Conservation (phyloP, 2,797 vertebrate genomes). For the Argya squamiceps region DNA sequence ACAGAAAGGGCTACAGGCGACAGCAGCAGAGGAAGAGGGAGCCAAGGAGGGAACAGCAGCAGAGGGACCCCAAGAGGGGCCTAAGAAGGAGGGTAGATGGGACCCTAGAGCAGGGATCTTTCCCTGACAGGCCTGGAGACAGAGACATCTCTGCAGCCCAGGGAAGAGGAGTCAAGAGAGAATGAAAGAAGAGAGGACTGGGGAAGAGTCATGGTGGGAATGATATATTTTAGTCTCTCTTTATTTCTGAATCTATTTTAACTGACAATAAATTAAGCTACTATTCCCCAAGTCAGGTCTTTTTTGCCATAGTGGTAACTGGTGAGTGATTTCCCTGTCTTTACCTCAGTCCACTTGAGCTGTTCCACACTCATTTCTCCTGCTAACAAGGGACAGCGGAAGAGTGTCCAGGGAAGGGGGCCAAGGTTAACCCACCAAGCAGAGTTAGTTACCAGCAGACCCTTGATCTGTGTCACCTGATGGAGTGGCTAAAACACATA, state of each 20-base stretch:
- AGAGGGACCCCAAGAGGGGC: background rate
- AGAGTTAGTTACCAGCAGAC: background rate
- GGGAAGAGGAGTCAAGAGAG: fast-evolving
- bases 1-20: background rate
- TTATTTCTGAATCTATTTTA: background rate
- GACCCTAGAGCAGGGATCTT: too few relatives aligned
- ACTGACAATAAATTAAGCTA: background rate
- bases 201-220: fast-evolving
- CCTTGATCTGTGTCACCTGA: background rate
- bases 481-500: background rate
- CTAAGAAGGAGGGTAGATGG: background rate
- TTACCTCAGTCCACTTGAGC: background rate
- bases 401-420: background rate
- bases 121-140: background rate
- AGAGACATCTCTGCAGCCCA: background rate
- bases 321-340: background rate
- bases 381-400: background rate
- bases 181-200: fast-evolving
- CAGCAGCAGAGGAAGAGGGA: background rate
- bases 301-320: background rate
- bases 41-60: background rate
- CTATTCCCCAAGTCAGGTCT: background rate
- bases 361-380: background rate
- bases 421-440: background rate
- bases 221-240: background rate